A percentile compares a stretch with the other conserved stretches of the same genome.
Evolutionary conservation across 2,888 invertebrate species (phyloP).

Genomic region (Pediacus dermestoides): DNA sequence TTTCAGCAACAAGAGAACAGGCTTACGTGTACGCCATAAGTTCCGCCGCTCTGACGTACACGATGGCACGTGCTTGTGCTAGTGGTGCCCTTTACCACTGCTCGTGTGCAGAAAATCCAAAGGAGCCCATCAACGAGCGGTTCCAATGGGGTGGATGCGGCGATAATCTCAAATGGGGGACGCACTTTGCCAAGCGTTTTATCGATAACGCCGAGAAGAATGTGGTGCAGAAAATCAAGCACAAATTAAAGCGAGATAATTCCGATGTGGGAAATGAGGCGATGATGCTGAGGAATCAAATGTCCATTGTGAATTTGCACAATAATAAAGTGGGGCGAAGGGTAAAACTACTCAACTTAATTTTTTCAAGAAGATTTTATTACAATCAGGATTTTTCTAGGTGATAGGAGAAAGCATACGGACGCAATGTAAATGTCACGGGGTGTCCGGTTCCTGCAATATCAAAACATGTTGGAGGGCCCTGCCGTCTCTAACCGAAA

Average conservation of each 20-base stretch:
- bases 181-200: slow-evolving; percentile 68
- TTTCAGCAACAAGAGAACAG: slow-evolving; percentile 77
- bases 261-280: slow-evolving; percentile 42
- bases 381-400: slow-evolving; percentile 45
- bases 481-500: slow-evolving; percentile 57
- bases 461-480: slow-evolving; percentile 80
- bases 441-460: slow-evolving; percentile 79
- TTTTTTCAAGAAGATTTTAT: neutral
- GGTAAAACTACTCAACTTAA: slow-evolving; percentile 49
- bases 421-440: slow-evolving; percentile 78
- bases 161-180: slow-evolving; percentile 73
- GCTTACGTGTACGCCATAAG: slow-evolving; percentile 82
- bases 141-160: slow-evolving; percentile 89
- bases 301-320: slow-evolving; percentile 73
- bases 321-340: slow-evolving; percentile 74
- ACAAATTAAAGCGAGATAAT: slow-evolving; percentile 46
- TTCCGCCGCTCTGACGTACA: slow-evolving; percentile 73
- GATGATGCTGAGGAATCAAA: slow-evolving; percentile 52
- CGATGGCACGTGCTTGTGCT: slow-evolving; percentile 74
- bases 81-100: slow-evolving; percentile 71
- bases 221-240: slow-evolving; percentile 45
- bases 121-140: slow-evolving; percentile 51
- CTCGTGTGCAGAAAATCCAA: slow-evolving; percentile 72
- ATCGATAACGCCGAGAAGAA: slow-evolving; percentile 62
- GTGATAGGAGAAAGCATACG: slow-evolving; percentile 59